Percentiles rank a stretch among this genome's conserved stretches.
Evolutionary conservation across 2,888 invertebrate genomes (phyloP).

Genomic region (Drosophila leonis): DNA sequence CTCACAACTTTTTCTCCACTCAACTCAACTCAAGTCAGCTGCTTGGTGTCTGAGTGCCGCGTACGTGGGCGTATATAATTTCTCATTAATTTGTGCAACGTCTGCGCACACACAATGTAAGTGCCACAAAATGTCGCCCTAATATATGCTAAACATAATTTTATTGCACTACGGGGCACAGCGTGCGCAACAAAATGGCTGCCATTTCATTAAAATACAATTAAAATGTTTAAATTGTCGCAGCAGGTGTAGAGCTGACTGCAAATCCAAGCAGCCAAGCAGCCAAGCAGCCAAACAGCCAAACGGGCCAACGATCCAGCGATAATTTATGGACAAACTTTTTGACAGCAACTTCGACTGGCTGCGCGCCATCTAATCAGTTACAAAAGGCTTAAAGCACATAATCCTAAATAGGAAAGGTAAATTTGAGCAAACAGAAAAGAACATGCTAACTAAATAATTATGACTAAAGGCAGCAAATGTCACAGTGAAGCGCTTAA

Average conservation of each 20-base stretch:
- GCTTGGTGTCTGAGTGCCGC: constrained; percentile 38
- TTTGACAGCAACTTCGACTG: constrained; percentile 49
- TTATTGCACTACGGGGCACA: constrained; percentile 49
- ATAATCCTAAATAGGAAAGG: constrained; percentile 37
- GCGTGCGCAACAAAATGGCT: constrained; percentile 21
- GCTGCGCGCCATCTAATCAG: constrained; percentile 52
- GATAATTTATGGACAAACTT: constrained; percentile 56
- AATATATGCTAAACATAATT: constrained; percentile 65
- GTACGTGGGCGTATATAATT: constrained; percentile 60
- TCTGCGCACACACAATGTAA: constrained; percentile 55
- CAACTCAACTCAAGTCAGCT: neutral
- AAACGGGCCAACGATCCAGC: constrained; percentile 19
- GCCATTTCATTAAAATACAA: constrained; percentile 59
- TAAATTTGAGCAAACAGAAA: neutral
- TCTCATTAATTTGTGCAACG: constrained; percentile 78
- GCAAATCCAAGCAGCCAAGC: no score
- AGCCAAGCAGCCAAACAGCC: neutral
- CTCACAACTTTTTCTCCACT: constrained; percentile 17
- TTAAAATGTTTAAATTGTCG: constrained; percentile 55
- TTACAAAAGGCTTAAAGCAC: constrained; percentile 47
- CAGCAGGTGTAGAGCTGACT: constrained; percentile 39
- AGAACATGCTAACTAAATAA: constrained; percentile 5
- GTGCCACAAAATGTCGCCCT: constrained; percentile 53
- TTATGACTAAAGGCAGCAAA: constrained; percentile 11
- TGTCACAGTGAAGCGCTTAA: neutral